Conservation (phyloP, 2,888 invertebrate species). For the Agapostemon virescens region DNA sequence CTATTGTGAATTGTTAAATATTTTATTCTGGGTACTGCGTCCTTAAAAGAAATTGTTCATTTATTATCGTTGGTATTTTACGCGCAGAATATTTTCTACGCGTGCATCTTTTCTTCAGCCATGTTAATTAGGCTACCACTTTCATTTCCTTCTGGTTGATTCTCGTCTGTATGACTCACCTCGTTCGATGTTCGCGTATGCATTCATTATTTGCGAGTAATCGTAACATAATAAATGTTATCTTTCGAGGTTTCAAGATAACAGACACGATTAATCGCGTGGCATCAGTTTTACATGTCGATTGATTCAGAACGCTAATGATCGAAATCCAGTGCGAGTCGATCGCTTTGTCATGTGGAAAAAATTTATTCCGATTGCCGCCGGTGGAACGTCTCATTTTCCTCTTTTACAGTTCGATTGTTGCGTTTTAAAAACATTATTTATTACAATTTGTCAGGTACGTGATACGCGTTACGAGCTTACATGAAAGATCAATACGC, state of each 20-base stretch:
- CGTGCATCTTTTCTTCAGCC: not conserved
- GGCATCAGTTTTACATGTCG: conserved; percentile 31
- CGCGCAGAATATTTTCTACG: not conserved
- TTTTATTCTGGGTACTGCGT: not conserved
- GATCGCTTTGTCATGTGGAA: not conserved
- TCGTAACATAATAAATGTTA: conserved; percentile 28
- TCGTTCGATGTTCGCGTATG: conserved; percentile 1
- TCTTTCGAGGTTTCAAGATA: conserved; percentile 26
- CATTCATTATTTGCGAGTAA: conserved; percentile 20
- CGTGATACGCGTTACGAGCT: not conserved
- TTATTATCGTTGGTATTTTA: not conserved
- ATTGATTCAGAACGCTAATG: conserved; percentile 10
- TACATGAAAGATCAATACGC: not conserved
- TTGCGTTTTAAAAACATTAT: not conserved
- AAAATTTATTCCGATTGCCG: not conserved
- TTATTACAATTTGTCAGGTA: not conserved
- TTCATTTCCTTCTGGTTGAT: not conserved
- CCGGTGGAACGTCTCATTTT: not conserved
- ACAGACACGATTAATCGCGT: conserved; percentile 22
- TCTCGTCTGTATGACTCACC: not conserved
- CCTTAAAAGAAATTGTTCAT: not conserved
- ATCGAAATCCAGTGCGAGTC: conserved; percentile 26
- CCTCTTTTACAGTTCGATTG: not conserved
- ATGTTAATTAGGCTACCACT: not conserved
- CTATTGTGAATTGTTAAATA: not conserved